Conservation (phyloP, 1,140 invertebrate species). For the Globodera ellingtonae region DNA sequence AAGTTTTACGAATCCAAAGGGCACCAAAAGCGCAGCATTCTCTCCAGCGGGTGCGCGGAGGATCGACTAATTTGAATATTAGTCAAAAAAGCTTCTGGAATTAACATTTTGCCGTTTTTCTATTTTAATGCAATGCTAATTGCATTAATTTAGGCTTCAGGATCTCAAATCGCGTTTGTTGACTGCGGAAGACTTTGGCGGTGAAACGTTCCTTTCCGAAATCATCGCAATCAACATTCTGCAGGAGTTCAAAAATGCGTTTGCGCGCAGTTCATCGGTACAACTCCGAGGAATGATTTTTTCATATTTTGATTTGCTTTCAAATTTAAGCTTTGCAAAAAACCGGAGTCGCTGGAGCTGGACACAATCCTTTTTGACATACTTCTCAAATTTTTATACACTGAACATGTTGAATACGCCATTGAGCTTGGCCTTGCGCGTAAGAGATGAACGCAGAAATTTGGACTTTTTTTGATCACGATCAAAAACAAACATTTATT, state of each 20-base stretch:
- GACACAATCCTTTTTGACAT: constrained; percentile 83
- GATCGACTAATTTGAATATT: too few relatives aligned
- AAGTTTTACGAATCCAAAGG: constrained; percentile 89
- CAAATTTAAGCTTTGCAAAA: constrained; percentile 76
- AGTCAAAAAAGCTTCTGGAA: constrained; percentile 72
- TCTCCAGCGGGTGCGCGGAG: constrained; percentile 72
- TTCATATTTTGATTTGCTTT: constrained; percentile 13
- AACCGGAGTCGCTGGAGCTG: constrained; percentile 78
- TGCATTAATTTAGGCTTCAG: constrained; percentile 73
- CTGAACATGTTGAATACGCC: constrained; percentile 93
- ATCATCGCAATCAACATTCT: constrained; percentile 90
- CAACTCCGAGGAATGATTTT: not conserved
- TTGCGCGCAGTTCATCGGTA: constrained; percentile 82
- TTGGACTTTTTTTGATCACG: too few relatives aligned
- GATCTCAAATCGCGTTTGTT: constrained; percentile 89
- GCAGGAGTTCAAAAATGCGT: constrained; percentile 86
- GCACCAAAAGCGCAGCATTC: constrained; percentile 87
- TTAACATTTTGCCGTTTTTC: not conserved
- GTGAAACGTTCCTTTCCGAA: constrained; percentile 94
- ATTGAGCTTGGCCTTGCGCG: constrained; percentile 85
- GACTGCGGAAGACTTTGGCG: constrained; percentile 87
- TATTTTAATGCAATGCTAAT: too few relatives aligned
- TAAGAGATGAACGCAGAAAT: constrained; percentile 34
- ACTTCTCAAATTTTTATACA: constrained; percentile 81
- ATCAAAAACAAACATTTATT: too few relatives aligned